A percentile compares a stretch with the other conserved stretches of the same genome.
These are phyloP conservation scores for Corythornis madagascariensis DNA, from an alignment of 2,113 vertebrate genomes.

Conservation along the genomic window DNA sequence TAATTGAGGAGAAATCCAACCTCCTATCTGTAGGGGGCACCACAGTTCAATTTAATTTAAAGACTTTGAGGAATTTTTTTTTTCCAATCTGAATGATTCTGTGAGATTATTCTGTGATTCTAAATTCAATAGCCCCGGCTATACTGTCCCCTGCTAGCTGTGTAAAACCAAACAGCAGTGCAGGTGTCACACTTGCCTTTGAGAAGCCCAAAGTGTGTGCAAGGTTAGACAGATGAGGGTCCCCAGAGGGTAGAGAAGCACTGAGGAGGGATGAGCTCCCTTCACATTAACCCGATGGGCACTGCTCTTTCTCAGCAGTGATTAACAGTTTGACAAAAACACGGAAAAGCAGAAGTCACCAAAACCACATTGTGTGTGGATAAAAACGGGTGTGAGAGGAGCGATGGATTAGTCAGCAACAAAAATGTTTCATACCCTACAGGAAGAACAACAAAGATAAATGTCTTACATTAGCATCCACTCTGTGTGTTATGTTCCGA, in stretches of 20 bases:
- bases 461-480: neutral
- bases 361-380: accelerated
- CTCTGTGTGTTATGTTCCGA: neutral
- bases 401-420: neutral
- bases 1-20: neutral
- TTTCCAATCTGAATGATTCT: neutral
- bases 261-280: neutral
- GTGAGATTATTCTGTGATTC: neutral
- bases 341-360: neutral
- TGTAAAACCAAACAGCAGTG: neutral
- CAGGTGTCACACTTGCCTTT: neutral
- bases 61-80: neutral
- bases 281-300: neutral
- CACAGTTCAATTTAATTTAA: neutral
- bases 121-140: neutral
- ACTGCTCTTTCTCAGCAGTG: neutral
- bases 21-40: neutral
- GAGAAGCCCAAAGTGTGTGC: neutral
- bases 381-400: neutral
- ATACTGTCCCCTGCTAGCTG: neutral
- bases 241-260: neutral
- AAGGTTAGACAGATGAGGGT: neutral
- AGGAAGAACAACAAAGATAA: neutral
- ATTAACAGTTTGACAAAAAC: neutral
- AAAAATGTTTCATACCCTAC: neutral